These are phyloP conservation scores for Philopedon plagiatum DNA, from an alignment of 2,888 invertebrate genomes.

Conservation along the genomic window DNA sequence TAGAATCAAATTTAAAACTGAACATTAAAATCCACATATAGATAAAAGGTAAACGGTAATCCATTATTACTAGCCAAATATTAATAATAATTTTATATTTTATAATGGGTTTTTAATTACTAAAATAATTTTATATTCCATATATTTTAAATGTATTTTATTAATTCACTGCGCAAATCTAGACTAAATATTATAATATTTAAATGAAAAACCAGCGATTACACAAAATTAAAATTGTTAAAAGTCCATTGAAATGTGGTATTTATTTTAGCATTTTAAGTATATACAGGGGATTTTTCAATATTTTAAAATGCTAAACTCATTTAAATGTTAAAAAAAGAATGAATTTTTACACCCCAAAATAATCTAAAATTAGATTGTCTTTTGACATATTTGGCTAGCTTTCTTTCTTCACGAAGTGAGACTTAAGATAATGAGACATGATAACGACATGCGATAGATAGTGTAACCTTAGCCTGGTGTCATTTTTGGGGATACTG, in stretches of 20 bases:
- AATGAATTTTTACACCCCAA: neutral
- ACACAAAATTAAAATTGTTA: constrained; percentile 48
- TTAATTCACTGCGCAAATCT: constrained; percentile 48
- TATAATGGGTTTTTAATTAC: constrained; percentile 50
- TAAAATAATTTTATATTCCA: constrained; percentile 48
- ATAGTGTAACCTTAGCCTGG: too few species aligned
- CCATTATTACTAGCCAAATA: constrained; percentile 48
- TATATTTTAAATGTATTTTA: constrained; percentile 50
- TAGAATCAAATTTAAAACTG: constrained; percentile 43
- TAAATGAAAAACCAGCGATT: constrained; percentile 47
- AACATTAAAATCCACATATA: constrained; percentile 38
- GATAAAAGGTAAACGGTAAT: constrained; percentile 50
- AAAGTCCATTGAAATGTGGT: constrained; percentile 45
- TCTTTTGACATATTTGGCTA: too few species aligned
- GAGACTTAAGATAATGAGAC: too few species aligned
- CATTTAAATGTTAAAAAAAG: neutral
- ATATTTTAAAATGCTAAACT: neutral
- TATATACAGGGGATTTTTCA: constrained; percentile 35
- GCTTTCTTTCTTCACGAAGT: too few species aligned
- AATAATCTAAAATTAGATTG: too few species aligned
- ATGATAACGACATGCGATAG: too few species aligned
- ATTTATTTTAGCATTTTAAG: constrained; percentile 45
- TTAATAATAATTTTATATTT: constrained; percentile 49
- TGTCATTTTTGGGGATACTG: too few species aligned
- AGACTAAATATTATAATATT: constrained; percentile 41